Conservation (phyloP, 2,797 vertebrate genomes). For the Premnoplex brunnescens region DNA sequence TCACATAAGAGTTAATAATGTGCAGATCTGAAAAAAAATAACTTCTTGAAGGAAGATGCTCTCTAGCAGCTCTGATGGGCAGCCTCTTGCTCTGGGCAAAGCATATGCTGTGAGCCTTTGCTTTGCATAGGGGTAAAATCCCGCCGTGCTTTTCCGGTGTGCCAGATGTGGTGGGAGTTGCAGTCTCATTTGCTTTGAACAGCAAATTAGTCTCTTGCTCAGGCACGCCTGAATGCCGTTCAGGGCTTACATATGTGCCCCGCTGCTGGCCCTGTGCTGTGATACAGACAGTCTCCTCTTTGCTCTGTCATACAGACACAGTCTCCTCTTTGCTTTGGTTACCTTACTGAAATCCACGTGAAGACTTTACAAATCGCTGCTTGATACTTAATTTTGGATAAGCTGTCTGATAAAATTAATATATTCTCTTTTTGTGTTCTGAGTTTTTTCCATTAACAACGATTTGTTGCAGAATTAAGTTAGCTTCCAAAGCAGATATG, state of each 20-base stretch:
- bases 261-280: background rate
- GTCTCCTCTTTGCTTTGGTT: background rate
- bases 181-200: background rate
- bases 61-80: background rate
- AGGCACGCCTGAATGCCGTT: background rate
- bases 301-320: background rate
- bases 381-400: background rate
- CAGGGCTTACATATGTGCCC: background rate
- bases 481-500: background rate
- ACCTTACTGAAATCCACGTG: background rate
- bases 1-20: background rate
- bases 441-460: background rate
- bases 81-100: background rate
- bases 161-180: background rate
- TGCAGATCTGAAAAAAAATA: background rate
- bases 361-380: background rate
- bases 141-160: background rate
- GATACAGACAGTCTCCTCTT: background rate
- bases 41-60: background rate
- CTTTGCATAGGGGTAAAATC: background rate
- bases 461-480: background rate
- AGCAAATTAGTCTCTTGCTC: background rate
- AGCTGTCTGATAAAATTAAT: background rate
- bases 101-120: background rate
- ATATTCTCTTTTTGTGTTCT: background rate